A percentile compares a stretch with the other conserved stretches of the same genome.
These are phyloP conservation scores for Poecilobothrus nobilitatus DNA, from an alignment of 2,888 invertebrate genomes.

Conservation along the genomic window DNA sequence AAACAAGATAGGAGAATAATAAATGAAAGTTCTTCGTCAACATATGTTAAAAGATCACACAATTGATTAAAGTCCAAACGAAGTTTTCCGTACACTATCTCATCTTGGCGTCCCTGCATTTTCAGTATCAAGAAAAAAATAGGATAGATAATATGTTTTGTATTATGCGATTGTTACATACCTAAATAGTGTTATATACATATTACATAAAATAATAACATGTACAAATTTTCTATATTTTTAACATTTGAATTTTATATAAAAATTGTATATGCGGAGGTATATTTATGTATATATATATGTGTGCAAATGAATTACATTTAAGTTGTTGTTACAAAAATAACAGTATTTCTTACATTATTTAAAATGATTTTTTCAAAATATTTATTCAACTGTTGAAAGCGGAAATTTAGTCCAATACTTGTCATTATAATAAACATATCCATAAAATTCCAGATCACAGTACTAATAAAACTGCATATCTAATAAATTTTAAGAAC, in stretches of 20 bases:
- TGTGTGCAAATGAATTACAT: too few species aligned
- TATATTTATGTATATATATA: too few species aligned
- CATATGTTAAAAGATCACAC: not conserved
- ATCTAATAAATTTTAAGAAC: not conserved
- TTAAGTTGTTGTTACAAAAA: too few species aligned
- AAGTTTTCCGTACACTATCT: not conserved
- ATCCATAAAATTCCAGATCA: conserved; percentile 10
- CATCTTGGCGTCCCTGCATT: not conserved
- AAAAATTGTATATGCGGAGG: too few species aligned
- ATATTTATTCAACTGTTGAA: not conserved
- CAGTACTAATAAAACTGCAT: not conserved
- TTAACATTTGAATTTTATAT: too few species aligned
- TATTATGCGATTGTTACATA: too few species aligned
- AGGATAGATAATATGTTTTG: too few species aligned
- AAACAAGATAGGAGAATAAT: conserved; percentile 4
- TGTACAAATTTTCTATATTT: not conserved
- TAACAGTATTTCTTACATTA: not conserved
- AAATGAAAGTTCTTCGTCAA: not conserved
- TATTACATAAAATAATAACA: not conserved
- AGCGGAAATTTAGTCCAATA: conserved; percentile 2
- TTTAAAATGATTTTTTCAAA: not conserved
- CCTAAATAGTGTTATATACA: too few species aligned
- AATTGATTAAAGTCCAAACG: conserved; percentile 7
- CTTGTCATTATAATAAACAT: not conserved
- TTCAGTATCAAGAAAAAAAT: not conserved